These are phyloP conservation scores for Cosmopolites sordidus DNA, from an alignment of 2,888 invertebrate genomes.

Conservation along the genomic window DNA sequence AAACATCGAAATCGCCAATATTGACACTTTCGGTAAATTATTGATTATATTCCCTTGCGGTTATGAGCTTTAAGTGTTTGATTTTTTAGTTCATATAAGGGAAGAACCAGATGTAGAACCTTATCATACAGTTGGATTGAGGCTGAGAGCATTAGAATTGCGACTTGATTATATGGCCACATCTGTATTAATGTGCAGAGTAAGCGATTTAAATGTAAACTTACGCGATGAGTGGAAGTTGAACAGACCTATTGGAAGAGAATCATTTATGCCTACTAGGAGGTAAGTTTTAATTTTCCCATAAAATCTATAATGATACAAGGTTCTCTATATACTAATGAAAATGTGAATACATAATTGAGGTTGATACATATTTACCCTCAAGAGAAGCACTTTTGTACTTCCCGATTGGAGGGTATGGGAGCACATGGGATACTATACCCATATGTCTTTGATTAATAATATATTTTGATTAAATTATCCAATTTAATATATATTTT, in stretches of 20 bases:
- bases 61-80: not conserved
- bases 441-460: no score
- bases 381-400: no score
- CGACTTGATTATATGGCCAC: slow-evolving; percentile 98
- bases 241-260: slow-evolving; percentile 48
- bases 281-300: slow-evolving; percentile 52
- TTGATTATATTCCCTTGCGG: not conserved
- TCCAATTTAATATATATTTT: no score
- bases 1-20: slow-evolving; percentile 83
- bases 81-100: slow-evolving; percentile 68
- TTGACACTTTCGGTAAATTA: slow-evolving; percentile 73
- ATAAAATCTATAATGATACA: no score
- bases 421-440: no score
- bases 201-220: slow-evolving; percentile 75
- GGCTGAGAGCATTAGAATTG: slow-evolving; percentile 80
- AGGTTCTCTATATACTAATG: no score
- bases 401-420: no score
- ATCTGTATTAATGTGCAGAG: slow-evolving; percentile 86
- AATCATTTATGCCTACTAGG: slow-evolving; percentile 60
- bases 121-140: slow-evolving; percentile 69
- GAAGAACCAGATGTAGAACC: slow-evolving; percentile 90
- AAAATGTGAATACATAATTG: no score
- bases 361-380: no score
- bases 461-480: no score
- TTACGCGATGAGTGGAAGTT: slow-evolving; percentile 87